phyloP scores from a whole-genome alignment of 2,113 vertebrate genomes.

The Phalacrocorax carbo region DNA sequence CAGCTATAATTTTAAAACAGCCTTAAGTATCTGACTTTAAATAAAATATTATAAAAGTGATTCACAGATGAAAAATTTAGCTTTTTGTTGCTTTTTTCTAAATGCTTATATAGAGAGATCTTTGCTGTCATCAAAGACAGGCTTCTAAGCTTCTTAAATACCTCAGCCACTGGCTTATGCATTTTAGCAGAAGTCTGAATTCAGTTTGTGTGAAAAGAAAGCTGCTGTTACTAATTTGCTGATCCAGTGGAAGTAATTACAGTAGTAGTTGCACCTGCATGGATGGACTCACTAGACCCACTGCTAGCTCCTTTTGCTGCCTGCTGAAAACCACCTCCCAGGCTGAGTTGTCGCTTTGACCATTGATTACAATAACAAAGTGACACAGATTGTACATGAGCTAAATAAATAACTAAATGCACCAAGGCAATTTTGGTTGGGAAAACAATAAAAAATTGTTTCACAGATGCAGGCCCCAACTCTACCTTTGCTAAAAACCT shows the following conservation, averaged over 20 bases:
- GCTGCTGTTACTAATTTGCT: not conserved
- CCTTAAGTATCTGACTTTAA: not conserved
- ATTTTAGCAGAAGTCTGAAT: not conserved
- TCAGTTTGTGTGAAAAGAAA: not conserved
- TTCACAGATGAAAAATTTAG: not conserved
- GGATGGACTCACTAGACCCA: not conserved
- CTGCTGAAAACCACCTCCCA: not conserved
- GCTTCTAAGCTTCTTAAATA: not conserved
- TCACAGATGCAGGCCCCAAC: not conserved
- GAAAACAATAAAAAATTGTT: not conserved
- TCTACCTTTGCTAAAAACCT: not conserved
- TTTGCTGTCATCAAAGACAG: not conserved
- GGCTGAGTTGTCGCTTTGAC: not conserved
- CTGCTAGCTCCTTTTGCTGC: not conserved
- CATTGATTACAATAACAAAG: not conserved
- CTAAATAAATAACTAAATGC: not conserved
- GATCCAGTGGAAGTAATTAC: not conserved
- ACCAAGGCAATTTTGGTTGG: not conserved
- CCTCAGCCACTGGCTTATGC: not conserved
- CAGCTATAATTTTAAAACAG: not conserved
- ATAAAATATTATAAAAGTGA: not conserved
- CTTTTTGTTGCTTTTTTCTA: not conserved
- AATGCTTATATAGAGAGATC: not conserved
- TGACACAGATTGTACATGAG: not conserved
- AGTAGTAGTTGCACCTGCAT: not conserved